Evolutionary conservation across 1,140 invertebrate species (phyloP), one percentile per base, ranked within the genome.

Genomic region (Drosophila pachea): DNA sequence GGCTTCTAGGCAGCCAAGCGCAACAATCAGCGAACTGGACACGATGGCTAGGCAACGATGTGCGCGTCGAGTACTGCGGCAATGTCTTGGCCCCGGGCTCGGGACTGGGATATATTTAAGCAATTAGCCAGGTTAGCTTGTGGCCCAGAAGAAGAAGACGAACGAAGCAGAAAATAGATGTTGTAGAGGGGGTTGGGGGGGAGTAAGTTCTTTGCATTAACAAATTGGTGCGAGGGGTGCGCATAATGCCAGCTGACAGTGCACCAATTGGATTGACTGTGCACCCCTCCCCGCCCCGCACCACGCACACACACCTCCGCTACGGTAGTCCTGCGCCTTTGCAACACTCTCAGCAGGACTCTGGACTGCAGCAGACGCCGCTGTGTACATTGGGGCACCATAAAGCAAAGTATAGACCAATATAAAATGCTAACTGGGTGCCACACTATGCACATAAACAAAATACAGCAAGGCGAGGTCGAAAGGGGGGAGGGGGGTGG

Each of bases 321-420:
- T 16, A 8, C 36, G 56, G n/a, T n/a, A n/a, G n/a, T n/a, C n/a
- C 36, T 40, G 6, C 36, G 36, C 4, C 38, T 11, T 74, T 77
- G 76, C 61, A 78, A 61, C 75, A 60, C 73, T 60, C 60, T 64
- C 29, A 22, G 40, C 14, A 33, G 43, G 16, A n/a, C 22, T 22
- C 22, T 22, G 22, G 22, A 22, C 22, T 22, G 31, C 6, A 29
- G 47, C 55, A 32, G 43, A 9, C n/a, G 38, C 8, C 33, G 35
- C 53, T 58, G 29, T 29, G 35, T 40, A 71, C 79, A 67, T 86
- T 86, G 79, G 81, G 81, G 79, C 76, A 69, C 73, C 81, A 84
- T 84, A 84, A 84, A 84, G 79, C 81, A 84, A 84, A 84, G 81
- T 86, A 84, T 79, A 76, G 65, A 66, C 69, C 77, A 73, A 78